A percentile compares a stretch with the other conserved stretches of the same genome.
Evolutionary conservation across 2,113 vertebrate genomes (phyloP).

Genomic region (Perca fluviatilis): DNA sequence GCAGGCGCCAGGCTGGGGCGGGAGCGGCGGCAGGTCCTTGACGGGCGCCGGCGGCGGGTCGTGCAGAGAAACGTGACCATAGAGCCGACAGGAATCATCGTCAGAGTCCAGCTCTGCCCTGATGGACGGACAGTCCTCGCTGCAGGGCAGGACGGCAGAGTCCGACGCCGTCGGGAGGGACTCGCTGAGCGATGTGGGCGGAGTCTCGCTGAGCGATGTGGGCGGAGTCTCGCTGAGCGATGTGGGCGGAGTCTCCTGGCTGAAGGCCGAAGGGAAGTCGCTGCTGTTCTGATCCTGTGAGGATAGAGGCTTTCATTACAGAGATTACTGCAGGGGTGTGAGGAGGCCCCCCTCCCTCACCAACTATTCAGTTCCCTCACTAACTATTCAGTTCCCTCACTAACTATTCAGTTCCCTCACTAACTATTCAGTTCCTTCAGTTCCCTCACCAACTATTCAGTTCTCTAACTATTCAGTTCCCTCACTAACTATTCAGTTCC

Average conservation of each 20-base stretch:
- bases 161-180: conserved; percentile 88
- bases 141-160: conserved; percentile 83
- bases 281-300: conserved; percentile 82
- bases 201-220: conserved; percentile 88
- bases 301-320: too few species aligned
- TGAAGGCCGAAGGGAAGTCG: conserved; percentile 34
- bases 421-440: too few species aligned
- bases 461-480: too few species aligned
- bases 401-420: too few species aligned
- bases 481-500: too few species aligned
- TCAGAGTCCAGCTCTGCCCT: conserved; percentile 89
- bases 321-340: too few species aligned
- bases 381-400: too few species aligned
- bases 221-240: conserved; percentile 87
- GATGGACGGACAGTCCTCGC: conserved; percentile 87
- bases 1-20: conserved; percentile 89
- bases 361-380: too few species aligned
- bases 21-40: conserved; percentile 88
- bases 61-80: rapidly evolving
- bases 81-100: conserved; percentile 73
- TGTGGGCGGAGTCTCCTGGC: conserved; percentile 87
- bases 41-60: conserved; percentile 88
- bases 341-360: too few species aligned
- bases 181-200: conserved; percentile 86
- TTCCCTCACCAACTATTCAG: too few species aligned